A percentile compares a stretch with the other conserved stretches of the same genome.
phyloP scores from a whole-genome alignment of 2,888 invertebrate species.

The Sabatieria punctata region DNA sequence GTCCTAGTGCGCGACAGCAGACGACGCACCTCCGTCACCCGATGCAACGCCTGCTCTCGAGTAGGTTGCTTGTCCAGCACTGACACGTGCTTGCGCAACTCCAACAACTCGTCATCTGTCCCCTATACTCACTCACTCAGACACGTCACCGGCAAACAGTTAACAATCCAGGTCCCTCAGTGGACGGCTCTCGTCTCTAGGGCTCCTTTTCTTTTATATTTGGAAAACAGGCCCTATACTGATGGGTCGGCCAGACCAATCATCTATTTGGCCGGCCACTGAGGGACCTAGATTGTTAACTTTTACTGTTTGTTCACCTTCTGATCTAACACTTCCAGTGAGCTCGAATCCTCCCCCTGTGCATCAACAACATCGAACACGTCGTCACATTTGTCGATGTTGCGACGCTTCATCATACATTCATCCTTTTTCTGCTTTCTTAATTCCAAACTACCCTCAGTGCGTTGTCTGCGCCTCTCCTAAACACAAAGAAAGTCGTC shows the following conservation, averaged over 20 bases:
- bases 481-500: slow-evolving; percentile 32
- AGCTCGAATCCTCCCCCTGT: slow-evolving; percentile 12
- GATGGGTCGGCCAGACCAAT: no score
- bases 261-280: background rate
- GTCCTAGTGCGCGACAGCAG: slow-evolving; percentile 69
- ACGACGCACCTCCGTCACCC: slow-evolving; percentile 43
- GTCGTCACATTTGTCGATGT: slow-evolving; percentile 48
- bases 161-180: no score
- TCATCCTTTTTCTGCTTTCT: slow-evolving; percentile 85
- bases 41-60: background rate
- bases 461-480: slow-evolving; percentile 74
- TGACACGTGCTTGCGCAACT: no score
- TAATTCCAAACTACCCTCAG: slow-evolving; percentile 70
- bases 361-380: slow-evolving; percentile 14
- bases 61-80: background rate
- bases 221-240: no score
- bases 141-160: no score
- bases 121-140: no score
- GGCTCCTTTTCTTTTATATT: no score
- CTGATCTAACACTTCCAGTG: background rate
- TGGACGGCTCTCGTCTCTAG: no score
- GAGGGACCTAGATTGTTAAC: background rate
- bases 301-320: background rate
- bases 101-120: no score
- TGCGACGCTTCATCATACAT: slow-evolving; percentile 72